A percentile compares a stretch with the other conserved stretches of the same genome.
Evolutionary conservation across 1,140 invertebrate species (phyloP).

Genomic region (Papilio dardanus): DNA sequence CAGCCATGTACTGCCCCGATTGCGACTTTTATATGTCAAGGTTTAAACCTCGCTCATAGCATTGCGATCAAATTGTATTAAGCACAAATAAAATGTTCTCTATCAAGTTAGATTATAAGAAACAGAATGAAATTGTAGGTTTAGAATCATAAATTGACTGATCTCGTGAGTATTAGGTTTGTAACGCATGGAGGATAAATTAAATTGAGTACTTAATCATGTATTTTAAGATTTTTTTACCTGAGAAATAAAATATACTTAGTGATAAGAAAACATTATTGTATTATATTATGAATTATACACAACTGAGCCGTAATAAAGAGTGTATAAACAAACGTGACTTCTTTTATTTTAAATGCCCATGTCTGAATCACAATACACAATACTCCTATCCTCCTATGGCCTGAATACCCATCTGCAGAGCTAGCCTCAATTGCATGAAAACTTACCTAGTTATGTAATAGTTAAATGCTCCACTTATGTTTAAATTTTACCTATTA

Average conservation of each 20-base stretch:
- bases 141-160: slow-evolving; percentile 37
- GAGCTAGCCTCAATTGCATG: too few species aligned
- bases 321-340: not conserved
- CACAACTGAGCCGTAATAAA: slow-evolving; percentile 27
- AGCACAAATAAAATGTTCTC: slow-evolving; percentile 29
- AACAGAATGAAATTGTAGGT: slow-evolving; percentile 31
- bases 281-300: slow-evolving; percentile 30
- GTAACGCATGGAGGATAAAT: slow-evolving; percentile 36
- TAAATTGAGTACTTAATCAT: slow-evolving; percentile 38
- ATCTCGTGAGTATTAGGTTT: slow-evolving; percentile 37
- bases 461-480: too few species aligned
- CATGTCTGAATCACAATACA: too few species aligned
- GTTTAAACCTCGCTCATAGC: slow-evolving; percentile 85
- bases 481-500: too few species aligned
- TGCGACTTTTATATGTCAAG: slow-evolving; percentile 96
- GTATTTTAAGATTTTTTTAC: slow-evolving; percentile 37
- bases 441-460: too few species aligned
- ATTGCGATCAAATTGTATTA: slow-evolving; percentile 37
- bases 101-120: slow-evolving; percentile 35
- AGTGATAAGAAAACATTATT: slow-evolving; percentile 24
- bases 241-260: slow-evolving; percentile 35
- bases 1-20: slow-evolving; percentile 92
- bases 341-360: not conserved
- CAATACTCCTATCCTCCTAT: too few species aligned
- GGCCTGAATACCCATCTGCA: too few species aligned